A percentile compares a stretch with the other conserved stretches of the same genome.
phyloP scores from a whole-genome alignment of 1,140 invertebrate species.

The Rhopalosiphum maidis region DNA sequence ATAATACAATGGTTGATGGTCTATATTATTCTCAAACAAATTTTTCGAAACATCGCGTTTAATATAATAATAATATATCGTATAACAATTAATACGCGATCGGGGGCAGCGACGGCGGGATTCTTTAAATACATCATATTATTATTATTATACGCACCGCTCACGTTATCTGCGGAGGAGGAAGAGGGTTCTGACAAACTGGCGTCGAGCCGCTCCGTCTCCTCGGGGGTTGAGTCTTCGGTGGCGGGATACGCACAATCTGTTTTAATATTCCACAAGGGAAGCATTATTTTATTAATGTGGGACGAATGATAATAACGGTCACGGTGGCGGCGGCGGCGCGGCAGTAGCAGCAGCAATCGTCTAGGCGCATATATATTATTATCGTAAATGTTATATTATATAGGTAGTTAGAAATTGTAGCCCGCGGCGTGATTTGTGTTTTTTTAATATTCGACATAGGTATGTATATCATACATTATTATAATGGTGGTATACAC shows the following conservation, averaged over 20 bases:
- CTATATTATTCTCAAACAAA: constrained; percentile 1
- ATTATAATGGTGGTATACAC: too few species aligned
- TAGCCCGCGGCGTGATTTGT: constrained; percentile 7
- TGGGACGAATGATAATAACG: not conserved
- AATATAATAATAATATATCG: not conserved
- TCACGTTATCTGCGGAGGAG: not conserved
- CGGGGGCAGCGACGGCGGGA: not conserved
- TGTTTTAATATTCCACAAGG: constrained; percentile 35
- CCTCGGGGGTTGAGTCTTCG: not conserved
- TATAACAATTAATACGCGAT: not conserved
- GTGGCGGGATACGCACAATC: not conserved
- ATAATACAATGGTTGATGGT: not conserved
- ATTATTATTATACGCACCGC: not conserved
- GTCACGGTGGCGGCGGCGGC: not conserved
- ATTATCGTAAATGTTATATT: not conserved
- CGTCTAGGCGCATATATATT: not conserved
- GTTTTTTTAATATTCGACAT: not conserved
- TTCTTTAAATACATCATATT: not conserved
- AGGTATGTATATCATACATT: too few species aligned
- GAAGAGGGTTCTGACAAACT: not conserved
- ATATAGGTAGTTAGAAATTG: not conserved
- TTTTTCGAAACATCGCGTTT: not conserved
- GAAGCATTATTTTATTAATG: constrained; percentile 30
- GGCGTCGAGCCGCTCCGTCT: not conserved
- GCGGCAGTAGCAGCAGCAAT: not conserved